phyloP scores from a whole-genome alignment of 2,113 vertebrate genomes.

The Anthoscopus minutus region DNA sequence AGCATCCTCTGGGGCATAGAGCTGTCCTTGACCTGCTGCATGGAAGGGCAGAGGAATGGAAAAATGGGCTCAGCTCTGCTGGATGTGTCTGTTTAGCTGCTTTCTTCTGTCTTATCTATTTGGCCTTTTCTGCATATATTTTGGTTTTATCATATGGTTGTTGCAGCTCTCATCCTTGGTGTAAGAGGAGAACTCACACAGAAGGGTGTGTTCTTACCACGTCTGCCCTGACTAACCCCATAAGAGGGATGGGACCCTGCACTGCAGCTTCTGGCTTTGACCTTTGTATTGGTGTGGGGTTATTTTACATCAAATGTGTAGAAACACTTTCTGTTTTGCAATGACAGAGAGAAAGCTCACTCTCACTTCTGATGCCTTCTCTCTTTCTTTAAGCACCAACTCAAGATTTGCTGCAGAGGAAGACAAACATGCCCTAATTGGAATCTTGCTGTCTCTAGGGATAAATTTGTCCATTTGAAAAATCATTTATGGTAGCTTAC shows the following conservation, averaged over 20 bases:
- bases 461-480: conserved; percentile 58
- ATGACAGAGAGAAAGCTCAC: not conserved
- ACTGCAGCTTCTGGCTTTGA: not conserved
- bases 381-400: not conserved
- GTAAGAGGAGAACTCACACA: not conserved
- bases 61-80: not conserved
- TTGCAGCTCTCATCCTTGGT: not conserved
- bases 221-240: not conserved
- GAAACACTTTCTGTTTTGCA: not conserved
- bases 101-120: not conserved
- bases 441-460: conserved; percentile 19
- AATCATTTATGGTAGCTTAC: conserved; percentile 28
- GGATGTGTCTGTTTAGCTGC: not conserved
- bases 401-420: not conserved
- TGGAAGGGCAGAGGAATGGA: not conserved
- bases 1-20: not conserved
- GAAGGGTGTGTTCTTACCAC: not conserved
- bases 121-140: not conserved
- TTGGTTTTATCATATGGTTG: not conserved
- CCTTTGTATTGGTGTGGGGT: not conserved
- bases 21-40: not conserved
- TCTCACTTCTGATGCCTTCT: not conserved
- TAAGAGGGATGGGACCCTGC: accelerated
- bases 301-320: not conserved
- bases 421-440: conserved; percentile 29